Percentiles rank a stretch among this genome's conserved stretches.
Evolutionary conservation across 2,888 invertebrate genomes (phyloP).

Genomic region (Lycia hirtaria): DNA sequence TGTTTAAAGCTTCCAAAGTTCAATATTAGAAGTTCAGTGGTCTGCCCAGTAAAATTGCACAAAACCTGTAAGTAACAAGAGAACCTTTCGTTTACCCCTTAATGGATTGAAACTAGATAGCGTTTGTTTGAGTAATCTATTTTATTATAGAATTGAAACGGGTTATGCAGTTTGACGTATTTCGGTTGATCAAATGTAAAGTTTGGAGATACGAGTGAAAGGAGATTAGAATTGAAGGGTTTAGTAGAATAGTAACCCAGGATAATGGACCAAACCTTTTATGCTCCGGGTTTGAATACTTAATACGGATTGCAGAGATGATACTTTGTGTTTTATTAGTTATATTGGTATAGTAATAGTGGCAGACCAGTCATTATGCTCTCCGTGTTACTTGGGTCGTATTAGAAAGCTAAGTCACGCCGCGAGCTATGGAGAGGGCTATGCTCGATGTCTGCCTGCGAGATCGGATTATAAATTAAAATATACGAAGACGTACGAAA

Average conservation of each 20-base stretch:
- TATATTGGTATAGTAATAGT: too few relatives aligned
- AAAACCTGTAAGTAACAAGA: background rate
- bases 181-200: background rate
- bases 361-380: too few relatives aligned
- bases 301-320: too few relatives aligned
- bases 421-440: too few relatives aligned
- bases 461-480: too few relatives aligned
- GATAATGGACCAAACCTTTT: too few relatives aligned
- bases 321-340: too few relatives aligned
- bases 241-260: background rate
- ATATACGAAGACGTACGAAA: too few relatives aligned
- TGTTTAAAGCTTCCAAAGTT: background rate
- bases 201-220: background rate
- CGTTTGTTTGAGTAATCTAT: background rate
- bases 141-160: background rate
- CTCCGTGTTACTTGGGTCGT: too few relatives aligned
- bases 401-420: too few relatives aligned
- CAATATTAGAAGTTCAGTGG: background rate
- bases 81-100: background rate
- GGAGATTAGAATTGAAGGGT: background rate
- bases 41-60: background rate
- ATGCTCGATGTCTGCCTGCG: too few relatives aligned
- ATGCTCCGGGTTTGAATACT: too few relatives aligned
- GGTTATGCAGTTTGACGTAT: background rate
- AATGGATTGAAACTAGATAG: constrained; percentile 3